These are phyloP conservation scores for Saccopteryx bilineata DNA, from an alignment of 2,113 vertebrate species.

Conservation along the genomic window DNA sequence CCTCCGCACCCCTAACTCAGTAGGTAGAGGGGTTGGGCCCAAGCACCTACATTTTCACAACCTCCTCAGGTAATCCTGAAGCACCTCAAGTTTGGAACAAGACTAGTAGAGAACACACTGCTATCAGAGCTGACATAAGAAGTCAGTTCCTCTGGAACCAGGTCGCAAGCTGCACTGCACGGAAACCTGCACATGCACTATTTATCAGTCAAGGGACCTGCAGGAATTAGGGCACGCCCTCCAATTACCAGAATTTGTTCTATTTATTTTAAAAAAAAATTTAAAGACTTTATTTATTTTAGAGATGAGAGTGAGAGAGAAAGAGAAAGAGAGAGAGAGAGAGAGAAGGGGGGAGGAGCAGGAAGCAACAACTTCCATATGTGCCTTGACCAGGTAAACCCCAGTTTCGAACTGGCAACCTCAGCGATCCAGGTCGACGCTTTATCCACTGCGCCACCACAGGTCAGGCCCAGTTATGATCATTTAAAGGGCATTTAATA, in stretches of 20 bases:
- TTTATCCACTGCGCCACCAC: too few species aligned
- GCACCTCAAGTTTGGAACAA: background rate
- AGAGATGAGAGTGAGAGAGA: too few species aligned
- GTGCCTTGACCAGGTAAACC: too few species aligned
- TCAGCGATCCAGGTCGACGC: too few species aligned
- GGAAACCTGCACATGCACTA: background rate
- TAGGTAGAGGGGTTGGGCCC: background rate
- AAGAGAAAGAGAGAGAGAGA: too few species aligned
- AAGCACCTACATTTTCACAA: background rate
- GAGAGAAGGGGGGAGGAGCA: too few species aligned
- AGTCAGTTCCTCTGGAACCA: background rate
- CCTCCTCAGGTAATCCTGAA: background rate
- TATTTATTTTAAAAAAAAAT: too few species aligned
- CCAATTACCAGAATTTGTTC: background rate
- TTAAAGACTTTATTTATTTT: too few species aligned
- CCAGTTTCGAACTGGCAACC: too few species aligned
- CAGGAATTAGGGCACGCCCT: background rate
- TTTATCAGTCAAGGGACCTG: background rate
- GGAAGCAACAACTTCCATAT: too few species aligned
- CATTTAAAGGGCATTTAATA: conserved; percentile 23
- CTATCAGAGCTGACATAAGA: background rate
- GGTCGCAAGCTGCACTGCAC: background rate
- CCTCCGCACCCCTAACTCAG: background rate
- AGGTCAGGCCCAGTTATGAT: background rate
- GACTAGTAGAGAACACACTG: background rate